These are phyloP conservation scores for Sebastes oblongus DNA, from an alignment of 2,797 vertebrate genomes.

Conservation along the genomic window DNA sequence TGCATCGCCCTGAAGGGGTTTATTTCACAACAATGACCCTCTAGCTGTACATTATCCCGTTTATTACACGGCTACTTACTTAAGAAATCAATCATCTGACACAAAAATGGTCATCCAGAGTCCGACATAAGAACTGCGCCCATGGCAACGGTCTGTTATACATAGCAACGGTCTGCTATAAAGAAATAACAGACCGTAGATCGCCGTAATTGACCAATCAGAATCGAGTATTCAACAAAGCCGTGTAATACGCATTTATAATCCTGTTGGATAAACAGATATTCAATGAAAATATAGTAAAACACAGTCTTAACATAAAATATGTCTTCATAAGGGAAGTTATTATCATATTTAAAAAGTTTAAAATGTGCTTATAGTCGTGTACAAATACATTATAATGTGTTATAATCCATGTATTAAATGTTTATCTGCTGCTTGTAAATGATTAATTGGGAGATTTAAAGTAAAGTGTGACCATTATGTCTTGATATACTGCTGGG, in stretches of 20 bases:
- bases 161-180: too few relatives aligned
- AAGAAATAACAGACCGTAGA: too few relatives aligned
- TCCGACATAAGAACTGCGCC: too few relatives aligned
- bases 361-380: neutral
- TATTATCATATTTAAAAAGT: neutral
- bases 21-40: too few relatives aligned
- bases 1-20: too few relatives aligned
- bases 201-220: too few relatives aligned
- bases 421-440: neutral
- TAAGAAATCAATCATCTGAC: too few relatives aligned
- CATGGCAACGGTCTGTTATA: too few relatives aligned
- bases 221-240: too few relatives aligned
- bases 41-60: too few relatives aligned
- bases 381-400: neutral
- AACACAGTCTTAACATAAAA: neutral
- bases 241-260: neutral
- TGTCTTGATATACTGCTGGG: neutral
- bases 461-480: neutral
- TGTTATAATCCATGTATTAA: neutral
- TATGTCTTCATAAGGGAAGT: neutral
- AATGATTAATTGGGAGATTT: accelerated
- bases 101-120: too few relatives aligned
- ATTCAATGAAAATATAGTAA: neutral
- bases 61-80: too few relatives aligned
- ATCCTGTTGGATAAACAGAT: neutral